These are phyloP conservation scores for Drosophila yooni DNA, from an alignment of 2,888 invertebrate genomes.

Conservation along the genomic window DNA sequence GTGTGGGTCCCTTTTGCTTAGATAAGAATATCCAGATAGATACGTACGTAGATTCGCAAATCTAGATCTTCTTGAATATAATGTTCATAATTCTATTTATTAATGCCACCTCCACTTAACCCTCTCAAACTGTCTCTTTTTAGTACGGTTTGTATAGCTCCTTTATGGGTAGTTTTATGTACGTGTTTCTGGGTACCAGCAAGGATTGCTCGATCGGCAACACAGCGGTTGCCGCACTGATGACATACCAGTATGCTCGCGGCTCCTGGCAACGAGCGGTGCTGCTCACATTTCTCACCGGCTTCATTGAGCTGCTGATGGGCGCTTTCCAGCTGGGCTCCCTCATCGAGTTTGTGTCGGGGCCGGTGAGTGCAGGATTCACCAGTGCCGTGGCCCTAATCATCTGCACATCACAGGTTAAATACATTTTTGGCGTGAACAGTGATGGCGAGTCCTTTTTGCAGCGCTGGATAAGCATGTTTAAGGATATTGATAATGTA, in stretches of 20 bases:
- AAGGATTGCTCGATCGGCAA: conserved; percentile 97
- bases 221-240: conserved; percentile 94
- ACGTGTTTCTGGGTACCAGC: conserved; percentile 95
- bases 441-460: conserved; percentile 91
- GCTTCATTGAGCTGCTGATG: conserved; percentile 91
- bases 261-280: conserved; percentile 89
- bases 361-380: conserved; percentile 94
- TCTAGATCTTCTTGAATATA: neutral
- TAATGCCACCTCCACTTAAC: neutral
- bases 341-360: conserved; percentile 95
- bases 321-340: conserved; percentile 93
- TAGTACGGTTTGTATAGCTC: conserved; percentile 97
- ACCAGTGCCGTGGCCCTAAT: conserved; percentile 95
- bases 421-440: conserved; percentile 91
- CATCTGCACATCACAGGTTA: conserved; percentile 94
- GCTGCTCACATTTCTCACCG: conserved; percentile 91
- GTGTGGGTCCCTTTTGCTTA: neutral
- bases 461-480: conserved; percentile 91
- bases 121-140: conserved; percentile 14
- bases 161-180: conserved; percentile 95
- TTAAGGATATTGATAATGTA: conserved; percentile 88
- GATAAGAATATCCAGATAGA: neutral
- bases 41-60: neutral
- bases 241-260: conserved; percentile 92
- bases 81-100: neutral